phyloP scores from a whole-genome alignment of 2,113 vertebrate species.

The Elephantulus edwardii region DNA sequence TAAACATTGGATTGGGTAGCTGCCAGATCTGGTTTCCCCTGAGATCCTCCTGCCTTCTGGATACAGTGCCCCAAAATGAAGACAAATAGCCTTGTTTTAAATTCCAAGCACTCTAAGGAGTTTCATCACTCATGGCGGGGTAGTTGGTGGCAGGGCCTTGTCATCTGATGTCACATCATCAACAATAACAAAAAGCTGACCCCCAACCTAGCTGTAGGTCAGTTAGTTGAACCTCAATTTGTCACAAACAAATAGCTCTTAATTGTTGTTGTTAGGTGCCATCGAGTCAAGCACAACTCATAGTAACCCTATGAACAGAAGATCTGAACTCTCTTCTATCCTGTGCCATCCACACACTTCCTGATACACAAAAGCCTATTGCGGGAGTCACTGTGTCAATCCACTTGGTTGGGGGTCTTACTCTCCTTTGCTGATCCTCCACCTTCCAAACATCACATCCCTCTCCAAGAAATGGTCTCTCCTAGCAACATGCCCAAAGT shows the following conservation, averaged over 20 bases:
- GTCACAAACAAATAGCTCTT: not conserved
- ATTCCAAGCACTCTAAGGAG: not conserved
- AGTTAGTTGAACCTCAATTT: not conserved
- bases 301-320: too few species aligned
- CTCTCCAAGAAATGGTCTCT: too few species aligned
- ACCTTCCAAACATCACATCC: too few species aligned
- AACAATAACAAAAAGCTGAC: not conserved
- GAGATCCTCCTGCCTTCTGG: not conserved
- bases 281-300: too few species aligned
- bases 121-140: not conserved
- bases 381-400: too few species aligned
- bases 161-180: not conserved
- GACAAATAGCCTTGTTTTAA: not conserved
- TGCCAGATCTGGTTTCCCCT: not conserved
- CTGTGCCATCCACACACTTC: too few species aligned
- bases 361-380: too few species aligned
- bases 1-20: not conserved
- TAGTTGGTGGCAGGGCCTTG: not conserved
- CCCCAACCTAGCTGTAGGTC: not conserved
- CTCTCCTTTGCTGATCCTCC: too few species aligned
- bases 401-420: too few species aligned
- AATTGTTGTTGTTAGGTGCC: too few species aligned
- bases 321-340: too few species aligned
- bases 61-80: not conserved
- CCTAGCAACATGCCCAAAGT: too few species aligned